These are phyloP conservation scores for Brachionus sp. DNA, from an alignment of 1,140 invertebrate genomes.

Conservation along the genomic window DNA sequence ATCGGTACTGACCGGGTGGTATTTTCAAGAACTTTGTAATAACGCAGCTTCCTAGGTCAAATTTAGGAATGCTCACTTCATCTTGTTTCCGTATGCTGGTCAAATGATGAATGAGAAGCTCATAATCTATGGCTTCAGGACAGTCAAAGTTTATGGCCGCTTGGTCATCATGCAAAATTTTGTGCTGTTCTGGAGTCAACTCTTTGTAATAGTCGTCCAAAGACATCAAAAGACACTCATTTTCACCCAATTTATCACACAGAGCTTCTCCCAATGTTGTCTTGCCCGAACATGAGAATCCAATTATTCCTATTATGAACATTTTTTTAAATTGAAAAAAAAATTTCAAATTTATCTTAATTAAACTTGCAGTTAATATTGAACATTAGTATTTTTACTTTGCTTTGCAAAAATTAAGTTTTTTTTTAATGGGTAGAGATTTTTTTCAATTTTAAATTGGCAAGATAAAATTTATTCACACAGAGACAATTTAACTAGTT, in stretches of 20 bases:
- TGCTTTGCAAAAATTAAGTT: too few species aligned
- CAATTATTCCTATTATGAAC: slow-evolving; percentile 26
- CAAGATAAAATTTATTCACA: too few species aligned
- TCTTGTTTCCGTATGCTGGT: neutral
- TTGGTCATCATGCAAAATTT: slow-evolving; percentile 37
- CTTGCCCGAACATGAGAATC: slow-evolving; percentile 24
- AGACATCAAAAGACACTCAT: slow-evolving; percentile 20
- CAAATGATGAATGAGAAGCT: neutral
- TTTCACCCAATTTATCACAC: neutral
- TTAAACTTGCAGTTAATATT: too few species aligned
- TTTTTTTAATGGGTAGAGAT: too few species aligned
- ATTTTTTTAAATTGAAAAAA: slow-evolving; percentile 16
- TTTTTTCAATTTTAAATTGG: too few species aligned
- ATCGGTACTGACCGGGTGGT: neutral
- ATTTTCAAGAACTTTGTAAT: neutral
- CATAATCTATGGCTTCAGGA: slow-evolving; percentile 20
- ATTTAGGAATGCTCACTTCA: neutral
- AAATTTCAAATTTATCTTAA: too few species aligned
- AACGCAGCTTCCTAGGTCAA: slow-evolving; percentile 15
- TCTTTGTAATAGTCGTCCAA: slow-evolving; percentile 42
- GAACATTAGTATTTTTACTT: too few species aligned
- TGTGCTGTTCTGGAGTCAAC: slow-evolving; percentile 13
- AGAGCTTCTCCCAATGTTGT: neutral
- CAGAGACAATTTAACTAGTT: too few species aligned
- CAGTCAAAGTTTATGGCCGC: slow-evolving; percentile 36